A percentile compares a stretch with the other conserved stretches of the same genome.
Conservation (phyloP, 2,797 vertebrate genomes). For the Anisognathus igniventris region DNA sequence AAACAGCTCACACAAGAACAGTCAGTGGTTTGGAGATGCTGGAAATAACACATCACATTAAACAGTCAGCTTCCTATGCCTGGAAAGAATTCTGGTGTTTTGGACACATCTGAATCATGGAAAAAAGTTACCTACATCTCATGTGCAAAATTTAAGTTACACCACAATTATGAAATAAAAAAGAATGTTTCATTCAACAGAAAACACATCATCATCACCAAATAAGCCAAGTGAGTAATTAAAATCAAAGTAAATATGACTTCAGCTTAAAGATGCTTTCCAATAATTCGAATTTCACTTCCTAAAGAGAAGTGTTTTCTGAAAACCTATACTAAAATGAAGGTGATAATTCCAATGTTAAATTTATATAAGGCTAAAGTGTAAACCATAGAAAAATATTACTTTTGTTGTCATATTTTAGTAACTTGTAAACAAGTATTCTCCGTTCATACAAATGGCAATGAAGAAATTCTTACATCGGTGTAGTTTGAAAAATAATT, state of each 20-base stretch:
- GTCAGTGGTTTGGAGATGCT: conserved; percentile 82
- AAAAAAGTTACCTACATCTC: background rate
- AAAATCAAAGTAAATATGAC: background rate
- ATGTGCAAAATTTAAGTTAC: background rate
- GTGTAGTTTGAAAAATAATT: background rate
- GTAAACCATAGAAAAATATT: background rate
- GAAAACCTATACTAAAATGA: background rate
- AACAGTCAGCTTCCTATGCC: background rate
- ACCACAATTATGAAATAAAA: background rate
- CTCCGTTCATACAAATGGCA: background rate
- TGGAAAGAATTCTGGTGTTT: background rate
- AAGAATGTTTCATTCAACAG: background rate
- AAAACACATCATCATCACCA: background rate
- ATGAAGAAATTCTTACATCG: background rate
- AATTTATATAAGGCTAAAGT: background rate
- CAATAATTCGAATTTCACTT: background rate
- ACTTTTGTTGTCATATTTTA: background rate
- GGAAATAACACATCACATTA: conserved; percentile 45
- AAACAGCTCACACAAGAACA: conserved; percentile 84
- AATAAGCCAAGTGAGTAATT: background rate
- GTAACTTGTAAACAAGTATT: background rate
- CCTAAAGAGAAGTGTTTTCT: background rate
- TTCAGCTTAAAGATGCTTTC: background rate
- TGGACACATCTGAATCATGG: background rate
- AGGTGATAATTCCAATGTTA: background rate